Percentiles rank a stretch among this genome's conserved stretches.
Evolutionary conservation across 1,140 invertebrate genomes (phyloP).

Genomic region (Heterodera carotae): DNA sequence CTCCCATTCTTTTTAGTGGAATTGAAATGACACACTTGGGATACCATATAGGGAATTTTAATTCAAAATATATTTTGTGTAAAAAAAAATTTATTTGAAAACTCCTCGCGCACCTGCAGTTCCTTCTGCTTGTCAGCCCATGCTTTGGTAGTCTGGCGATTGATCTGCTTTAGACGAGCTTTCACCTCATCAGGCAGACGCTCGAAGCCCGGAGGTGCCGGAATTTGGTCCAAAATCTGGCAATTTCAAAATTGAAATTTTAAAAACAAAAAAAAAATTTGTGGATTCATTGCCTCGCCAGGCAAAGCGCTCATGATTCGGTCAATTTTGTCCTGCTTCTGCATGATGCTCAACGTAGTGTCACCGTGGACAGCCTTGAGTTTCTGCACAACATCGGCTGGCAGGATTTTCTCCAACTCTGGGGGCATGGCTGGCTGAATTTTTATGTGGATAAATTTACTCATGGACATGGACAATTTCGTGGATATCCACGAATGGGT

Average conservation of each 20-base stretch:
- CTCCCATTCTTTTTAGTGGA: too few species aligned
- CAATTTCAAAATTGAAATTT: background rate
- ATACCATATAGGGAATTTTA: background rate
- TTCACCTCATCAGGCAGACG: slow-evolving; percentile 47
- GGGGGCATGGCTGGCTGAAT: slow-evolving; percentile 51
- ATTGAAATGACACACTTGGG: too few species aligned
- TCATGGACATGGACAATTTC: too few species aligned
- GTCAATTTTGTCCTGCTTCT: slow-evolving; percentile 57
- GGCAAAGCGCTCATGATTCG: slow-evolving; percentile 51
- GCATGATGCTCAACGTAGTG: slow-evolving; percentile 37
- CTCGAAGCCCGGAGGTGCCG: slow-evolving; percentile 53
- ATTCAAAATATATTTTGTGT: background rate
- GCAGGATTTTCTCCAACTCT: slow-evolving; percentile 46
- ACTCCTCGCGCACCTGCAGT: slow-evolving; percentile 13
- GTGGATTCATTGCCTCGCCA: slow-evolving; percentile 20
- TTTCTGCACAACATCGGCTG: slow-evolving; percentile 51
- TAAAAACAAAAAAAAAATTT: too few species aligned
- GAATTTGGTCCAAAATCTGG: slow-evolving; percentile 54
- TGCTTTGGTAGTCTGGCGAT: slow-evolving; percentile 45
- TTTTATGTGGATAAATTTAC: too few species aligned
- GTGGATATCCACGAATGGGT: too few species aligned
- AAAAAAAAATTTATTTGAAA: background rate
- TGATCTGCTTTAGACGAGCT: slow-evolving; percentile 45
- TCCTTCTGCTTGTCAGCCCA: slow-evolving; percentile 53
- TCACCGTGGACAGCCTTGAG: slow-evolving; percentile 51